Conservation (phyloP, 2,888 invertebrate genomes). For the Trichogramma dendrolimi region DNA sequence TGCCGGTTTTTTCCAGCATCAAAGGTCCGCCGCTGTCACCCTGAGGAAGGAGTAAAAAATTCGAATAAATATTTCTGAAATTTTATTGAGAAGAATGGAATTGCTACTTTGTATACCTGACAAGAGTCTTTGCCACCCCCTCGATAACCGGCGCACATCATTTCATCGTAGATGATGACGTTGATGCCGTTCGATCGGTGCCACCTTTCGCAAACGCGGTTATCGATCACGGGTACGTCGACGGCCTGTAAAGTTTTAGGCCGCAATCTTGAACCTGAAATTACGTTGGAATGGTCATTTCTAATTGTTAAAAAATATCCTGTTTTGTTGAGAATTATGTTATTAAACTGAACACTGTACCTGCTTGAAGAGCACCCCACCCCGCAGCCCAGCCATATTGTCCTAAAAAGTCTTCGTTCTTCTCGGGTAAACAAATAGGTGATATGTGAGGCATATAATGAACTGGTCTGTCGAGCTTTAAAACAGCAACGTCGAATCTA, state of each 20-base stretch:
- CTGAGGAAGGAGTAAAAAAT: constrained; percentile 47
- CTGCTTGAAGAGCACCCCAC: constrained; percentile 79
- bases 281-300: background rate
- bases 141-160: constrained; percentile 91
- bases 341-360: constrained; percentile 42
- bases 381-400: constrained; percentile 90
- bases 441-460: constrained; percentile 87
- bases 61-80: background rate
- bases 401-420: constrained; percentile 83
- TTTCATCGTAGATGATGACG: constrained; percentile 89
- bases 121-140: constrained; percentile 80
- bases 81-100: background rate
- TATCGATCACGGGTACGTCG: constrained; percentile 89
- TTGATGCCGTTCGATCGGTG: constrained; percentile 74
- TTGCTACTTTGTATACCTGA: constrained; percentile 53
- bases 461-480: constrained; percentile 82
- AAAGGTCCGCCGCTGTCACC: constrained; percentile 86
- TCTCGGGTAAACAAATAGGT: constrained; percentile 86
- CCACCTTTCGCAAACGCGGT: constrained; percentile 70
- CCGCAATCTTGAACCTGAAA: constrained; percentile 74
- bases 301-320: too few species aligned
- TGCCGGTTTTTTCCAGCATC: constrained; percentile 80
- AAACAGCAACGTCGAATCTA: constrained; percentile 85
- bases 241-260: constrained; percentile 88
- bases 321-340: background rate